Conservation (phyloP, 2,113 vertebrate genomes). For the Himantopus leucocephalus region DNA sequence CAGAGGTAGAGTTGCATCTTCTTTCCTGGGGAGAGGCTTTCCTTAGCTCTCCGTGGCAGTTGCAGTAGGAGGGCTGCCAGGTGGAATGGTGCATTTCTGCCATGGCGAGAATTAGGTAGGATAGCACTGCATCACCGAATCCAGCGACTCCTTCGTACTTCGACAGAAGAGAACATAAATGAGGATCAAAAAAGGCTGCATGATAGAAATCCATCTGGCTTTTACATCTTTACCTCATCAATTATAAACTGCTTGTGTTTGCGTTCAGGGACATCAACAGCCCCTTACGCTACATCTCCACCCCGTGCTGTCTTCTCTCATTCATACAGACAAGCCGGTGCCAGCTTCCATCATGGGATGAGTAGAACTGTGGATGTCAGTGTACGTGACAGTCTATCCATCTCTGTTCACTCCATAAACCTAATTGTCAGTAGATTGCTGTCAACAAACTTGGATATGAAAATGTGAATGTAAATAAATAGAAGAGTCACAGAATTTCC, state of each 20-base stretch:
- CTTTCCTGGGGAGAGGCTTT: neutral
- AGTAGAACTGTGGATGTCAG: neutral
- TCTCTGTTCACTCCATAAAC: neutral
- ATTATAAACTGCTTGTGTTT: constrained; percentile 13
- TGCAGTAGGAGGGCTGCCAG: neutral
- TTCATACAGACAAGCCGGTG: neutral
- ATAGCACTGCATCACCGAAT: neutral
- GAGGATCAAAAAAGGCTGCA: neutral
- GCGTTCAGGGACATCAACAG: neutral
- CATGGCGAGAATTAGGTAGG: accelerated
- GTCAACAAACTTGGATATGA: neutral
- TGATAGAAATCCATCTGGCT: constrained; percentile 26
- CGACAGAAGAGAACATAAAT: neutral
- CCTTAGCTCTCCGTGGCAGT: neutral
- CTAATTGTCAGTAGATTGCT: constrained; percentile 11
- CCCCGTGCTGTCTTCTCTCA: neutral
- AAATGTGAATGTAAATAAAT: constrained; percentile 9
- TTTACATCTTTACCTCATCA: constrained; percentile 12
- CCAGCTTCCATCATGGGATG: neutral
- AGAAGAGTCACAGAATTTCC: neutral
- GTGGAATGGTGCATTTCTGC: neutral
- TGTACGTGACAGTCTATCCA: constrained; percentile 20
- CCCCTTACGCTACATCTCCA: neutral
- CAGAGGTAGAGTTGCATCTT: neutral
- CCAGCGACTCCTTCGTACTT: accelerated